A percentile compares a stretch with the other conserved stretches of the same genome.
phyloP scores from a whole-genome alignment of 2,888 invertebrate species.

The Tipula vernalis region DNA sequence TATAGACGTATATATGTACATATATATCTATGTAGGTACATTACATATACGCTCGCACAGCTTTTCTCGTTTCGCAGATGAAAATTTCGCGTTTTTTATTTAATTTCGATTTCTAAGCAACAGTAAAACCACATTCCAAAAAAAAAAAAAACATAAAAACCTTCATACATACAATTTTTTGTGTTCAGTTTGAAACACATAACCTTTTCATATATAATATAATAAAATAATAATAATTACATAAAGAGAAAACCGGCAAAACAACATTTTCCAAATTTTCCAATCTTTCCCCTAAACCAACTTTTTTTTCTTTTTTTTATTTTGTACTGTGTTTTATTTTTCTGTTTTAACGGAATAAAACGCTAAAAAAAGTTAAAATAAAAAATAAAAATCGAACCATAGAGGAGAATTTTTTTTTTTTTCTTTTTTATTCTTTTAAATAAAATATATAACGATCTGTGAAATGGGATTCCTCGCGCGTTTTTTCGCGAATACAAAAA shows the following conservation, averaged over 20 bases:
- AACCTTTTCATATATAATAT: neutral
- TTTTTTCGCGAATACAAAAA: conserved; percentile 9
- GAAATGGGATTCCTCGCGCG: conserved; percentile 8
- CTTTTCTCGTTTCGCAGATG: neutral
- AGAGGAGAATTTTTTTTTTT: conserved; percentile 5
- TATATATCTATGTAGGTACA: neutral
- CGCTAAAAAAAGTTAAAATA: neutral
- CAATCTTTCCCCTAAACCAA: conserved; percentile 6
- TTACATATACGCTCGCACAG: neutral
- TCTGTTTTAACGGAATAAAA: neutral
- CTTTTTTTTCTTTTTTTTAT: neutral
- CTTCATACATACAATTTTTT: neutral
- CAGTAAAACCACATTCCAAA: neutral
- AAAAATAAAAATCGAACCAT: conserved; percentile 8
- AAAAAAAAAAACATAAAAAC: neutral
- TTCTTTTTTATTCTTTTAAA: neutral
- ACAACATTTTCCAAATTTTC: conserved; percentile 6
- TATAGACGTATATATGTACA: neutral
- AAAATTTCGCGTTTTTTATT: neutral
- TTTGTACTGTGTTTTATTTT: neutral
- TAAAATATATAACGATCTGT: conserved; percentile 9
- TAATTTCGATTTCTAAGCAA: neutral
- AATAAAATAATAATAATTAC: conserved; percentile 4
- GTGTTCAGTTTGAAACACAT: neutral
- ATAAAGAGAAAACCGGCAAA: conserved; percentile 4